phyloP scores from a whole-genome alignment of 2,113 vertebrate genomes.

The Catharus bicknelli region DNA sequence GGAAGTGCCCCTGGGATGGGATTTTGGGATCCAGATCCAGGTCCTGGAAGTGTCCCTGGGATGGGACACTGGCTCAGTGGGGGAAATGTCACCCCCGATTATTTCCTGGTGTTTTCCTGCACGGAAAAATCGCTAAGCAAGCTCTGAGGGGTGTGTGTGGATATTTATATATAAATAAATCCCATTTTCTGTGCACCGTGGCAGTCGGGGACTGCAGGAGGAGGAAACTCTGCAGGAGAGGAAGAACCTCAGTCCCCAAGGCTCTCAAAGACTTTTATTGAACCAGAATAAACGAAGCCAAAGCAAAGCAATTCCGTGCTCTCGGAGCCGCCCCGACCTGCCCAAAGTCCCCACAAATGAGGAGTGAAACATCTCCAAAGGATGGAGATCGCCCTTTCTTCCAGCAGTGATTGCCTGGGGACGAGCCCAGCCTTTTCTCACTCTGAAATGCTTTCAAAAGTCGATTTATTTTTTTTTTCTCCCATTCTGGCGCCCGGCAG shows the following conservation, averaged over 20 bases:
- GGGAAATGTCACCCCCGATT: neutral
- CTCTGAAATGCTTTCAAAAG: conserved; percentile 12
- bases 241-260: neutral
- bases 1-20: no score
- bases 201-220: neutral
- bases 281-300: neutral
- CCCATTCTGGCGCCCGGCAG: neutral
- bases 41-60: neutral
- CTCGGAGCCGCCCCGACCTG: neutral
- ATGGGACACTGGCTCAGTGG: no score
- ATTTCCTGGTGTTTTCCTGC: neutral
- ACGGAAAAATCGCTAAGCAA: neutral
- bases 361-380: neutral
- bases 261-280: neutral
- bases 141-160: neutral
- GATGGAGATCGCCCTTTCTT: conserved; percentile 21
- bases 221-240: neutral
- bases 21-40: no score
- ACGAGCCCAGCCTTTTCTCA: neutral
- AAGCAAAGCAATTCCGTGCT: conserved; percentile 12
- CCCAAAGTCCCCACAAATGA: neutral
- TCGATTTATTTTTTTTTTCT: neutral
- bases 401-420: conserved; percentile 22
- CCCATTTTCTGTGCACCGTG: rapidly evolving
- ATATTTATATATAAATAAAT: neutral